Evolutionary conservation across 2,888 invertebrate genomes (phyloP).

Genomic region (Cabera pusaria): DNA sequence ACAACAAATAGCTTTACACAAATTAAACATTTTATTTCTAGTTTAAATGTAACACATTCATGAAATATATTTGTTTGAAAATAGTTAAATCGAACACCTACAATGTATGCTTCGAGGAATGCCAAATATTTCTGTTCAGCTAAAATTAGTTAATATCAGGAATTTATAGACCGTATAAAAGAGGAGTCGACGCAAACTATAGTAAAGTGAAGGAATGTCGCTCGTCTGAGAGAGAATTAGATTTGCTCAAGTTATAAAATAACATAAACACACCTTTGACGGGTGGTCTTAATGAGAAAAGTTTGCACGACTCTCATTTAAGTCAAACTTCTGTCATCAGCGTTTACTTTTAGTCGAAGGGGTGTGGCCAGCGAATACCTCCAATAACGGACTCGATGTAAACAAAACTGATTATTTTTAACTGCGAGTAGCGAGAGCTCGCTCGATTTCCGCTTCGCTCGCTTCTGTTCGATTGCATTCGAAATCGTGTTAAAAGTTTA

Average conservation of each 20-base stretch:
- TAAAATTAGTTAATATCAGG: slow-evolving; percentile 8
- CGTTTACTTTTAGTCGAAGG: slow-evolving; percentile 60
- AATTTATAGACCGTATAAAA: slow-evolving; percentile 26
- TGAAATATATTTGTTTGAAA: too few species aligned
- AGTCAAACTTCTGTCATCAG: slow-evolving; percentile 78
- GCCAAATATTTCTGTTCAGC: slow-evolving; percentile 12
- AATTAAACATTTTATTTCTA: too few species aligned
- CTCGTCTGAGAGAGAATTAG: slow-evolving; percentile 44
- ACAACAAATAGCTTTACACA: too few species aligned
- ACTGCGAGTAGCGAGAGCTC: slow-evolving; percentile 42
- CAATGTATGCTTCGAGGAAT: too few species aligned
- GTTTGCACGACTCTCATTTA: slow-evolving; percentile 78
- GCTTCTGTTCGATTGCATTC: slow-evolving; percentile 62
- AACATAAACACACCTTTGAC: slow-evolving; percentile 80
- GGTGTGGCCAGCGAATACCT: slow-evolving; percentile 49
- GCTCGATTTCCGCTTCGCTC: slow-evolving; percentile 58
- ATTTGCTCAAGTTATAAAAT: slow-evolving; percentile 73
- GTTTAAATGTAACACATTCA: too few species aligned
- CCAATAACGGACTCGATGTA: slow-evolving; percentile 64
- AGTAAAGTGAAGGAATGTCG: slow-evolving; percentile 28
- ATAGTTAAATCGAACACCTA: too few species aligned
- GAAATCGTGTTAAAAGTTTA: slow-evolving; percentile 71
- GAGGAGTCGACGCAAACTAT: slow-evolving; percentile 24
- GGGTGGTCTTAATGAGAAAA: slow-evolving; percentile 81
- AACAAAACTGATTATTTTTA: slow-evolving; percentile 65